Evolutionary conservation across 2,113 vertebrate genomes (phyloP).

Genomic region (Tapirus terrestris): DNA sequence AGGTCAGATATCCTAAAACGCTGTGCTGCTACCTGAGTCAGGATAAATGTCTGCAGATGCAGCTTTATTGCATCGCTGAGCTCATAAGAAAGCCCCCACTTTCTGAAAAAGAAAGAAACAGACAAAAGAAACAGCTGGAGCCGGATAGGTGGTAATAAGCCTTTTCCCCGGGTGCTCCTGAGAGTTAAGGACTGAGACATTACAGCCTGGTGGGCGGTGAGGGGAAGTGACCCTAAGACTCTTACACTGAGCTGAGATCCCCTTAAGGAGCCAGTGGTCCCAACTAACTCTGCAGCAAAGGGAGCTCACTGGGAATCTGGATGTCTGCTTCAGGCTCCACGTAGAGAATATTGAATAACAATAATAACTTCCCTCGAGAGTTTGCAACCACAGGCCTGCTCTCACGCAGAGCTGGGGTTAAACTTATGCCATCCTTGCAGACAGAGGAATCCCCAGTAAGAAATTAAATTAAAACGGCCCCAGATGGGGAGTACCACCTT

Average conservation of each 20-base stretch:
- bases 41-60: neutral
- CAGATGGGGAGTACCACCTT: no score
- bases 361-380: neutral
- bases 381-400: rapidly evolving
- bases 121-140: neutral
- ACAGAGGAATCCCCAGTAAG: neutral
- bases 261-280: neutral
- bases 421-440: neutral
- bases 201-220: rapidly evolving
- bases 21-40: rapidly evolving
- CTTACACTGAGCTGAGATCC: rapidly evolving
- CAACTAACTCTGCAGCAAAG: rapidly evolving
- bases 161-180: neutral
- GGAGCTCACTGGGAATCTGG: neutral
- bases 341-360: neutral
- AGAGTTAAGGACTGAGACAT: neutral
- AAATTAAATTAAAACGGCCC: neutral
- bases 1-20: rapidly evolving
- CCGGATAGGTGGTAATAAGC: neutral
- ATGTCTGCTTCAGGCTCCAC: neutral
- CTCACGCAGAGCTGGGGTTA: neutral
- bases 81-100: neutral
- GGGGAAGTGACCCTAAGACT: no score
- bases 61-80: rapidly evolving
- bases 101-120: neutral